Conservation (phyloP, 2,888 invertebrate species). For the Leucozona laternaria region DNA sequence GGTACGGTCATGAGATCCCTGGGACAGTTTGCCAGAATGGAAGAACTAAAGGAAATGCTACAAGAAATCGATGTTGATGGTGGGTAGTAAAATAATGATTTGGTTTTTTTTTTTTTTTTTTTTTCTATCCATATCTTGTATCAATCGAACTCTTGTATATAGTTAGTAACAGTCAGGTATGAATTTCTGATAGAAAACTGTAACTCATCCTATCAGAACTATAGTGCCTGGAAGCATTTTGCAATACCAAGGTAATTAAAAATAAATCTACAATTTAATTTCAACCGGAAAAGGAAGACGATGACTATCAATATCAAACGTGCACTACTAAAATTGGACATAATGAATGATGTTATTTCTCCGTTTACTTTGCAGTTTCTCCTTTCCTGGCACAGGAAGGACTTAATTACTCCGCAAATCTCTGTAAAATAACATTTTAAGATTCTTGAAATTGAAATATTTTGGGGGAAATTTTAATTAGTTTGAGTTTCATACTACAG, state of each 20-base stretch:
- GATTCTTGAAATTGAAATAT: slow-evolving; percentile 54
- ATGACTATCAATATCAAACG: slow-evolving; percentile 49
- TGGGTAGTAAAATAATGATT: slow-evolving; percentile 82
- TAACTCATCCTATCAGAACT: not conserved
- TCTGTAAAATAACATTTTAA: slow-evolving; percentile 50
- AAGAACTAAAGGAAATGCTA: slow-evolving; percentile 93
- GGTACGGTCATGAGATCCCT: slow-evolving; percentile 93
- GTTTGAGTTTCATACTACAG: slow-evolving; percentile 33
- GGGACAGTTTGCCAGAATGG: slow-evolving; percentile 94
- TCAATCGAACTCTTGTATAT: not conserved
- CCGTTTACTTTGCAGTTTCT: slow-evolving; percentile 15
- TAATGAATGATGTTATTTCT: slow-evolving; percentile 41
- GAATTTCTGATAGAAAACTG: slow-evolving; percentile 43
- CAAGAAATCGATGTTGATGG: slow-evolving; percentile 93
- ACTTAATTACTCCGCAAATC: slow-evolving; percentile 55
- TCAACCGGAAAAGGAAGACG: slow-evolving; percentile 24
- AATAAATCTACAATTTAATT: slow-evolving; percentile 50
- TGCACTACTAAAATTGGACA: slow-evolving; percentile 43
- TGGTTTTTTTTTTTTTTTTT: slow-evolving; percentile 31
- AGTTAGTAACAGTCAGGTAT: not conserved
- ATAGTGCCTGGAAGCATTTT: not conserved
- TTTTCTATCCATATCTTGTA: slow-evolving; percentile 15
- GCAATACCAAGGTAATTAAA: slow-evolving; percentile 49
- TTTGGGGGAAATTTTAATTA: slow-evolving; percentile 55
- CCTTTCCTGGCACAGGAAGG: slow-evolving; percentile 31